Base-by-base conservation (phyloP, 2,797 vertebrate species). In the Merluccius polli region DNA sequence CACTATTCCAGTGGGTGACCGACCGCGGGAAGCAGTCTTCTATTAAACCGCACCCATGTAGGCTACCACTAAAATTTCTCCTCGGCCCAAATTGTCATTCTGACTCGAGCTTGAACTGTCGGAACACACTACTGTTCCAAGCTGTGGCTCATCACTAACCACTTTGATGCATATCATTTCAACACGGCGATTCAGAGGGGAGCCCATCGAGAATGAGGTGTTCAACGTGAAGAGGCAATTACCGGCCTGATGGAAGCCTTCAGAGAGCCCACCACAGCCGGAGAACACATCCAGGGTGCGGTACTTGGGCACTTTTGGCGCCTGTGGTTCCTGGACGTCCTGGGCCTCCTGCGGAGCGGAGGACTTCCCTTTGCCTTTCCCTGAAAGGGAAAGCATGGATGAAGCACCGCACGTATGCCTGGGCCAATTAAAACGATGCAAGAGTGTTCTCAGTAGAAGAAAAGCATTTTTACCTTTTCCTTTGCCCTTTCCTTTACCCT, bases 171-270 rank as follows among this genome's bases (percentile, higher is more conserved):
- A 36, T 10, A 36, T 36, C 4, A 36, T 36, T 36, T 36, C 9
- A 36, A 36, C 35, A 36, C 35, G 2, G 32, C 32, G 36, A 9
- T 36, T 36, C 36, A 21, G 44, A 48, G 44, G 44, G 21, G 44
- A 21, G 44, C 44, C 44, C 3, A 48, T 48, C n/a, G 7, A 7
- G 52, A 59, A 21, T 6, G 7, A n/a, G 4, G 24, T 27, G 59
- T 12, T 10, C 3, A 65, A 3, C 59, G 27, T 27, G 59, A 65
- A 72, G 6, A n/a, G 52, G 71, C 1, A 78, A 78, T 87, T 78
- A 95, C 98, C 97, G 79, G 98, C 97, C 92, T 99, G 98, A 85
- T 99, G 98, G 91, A 99, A 98, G 0, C 97, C 98, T 86, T 99
- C 97, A 0, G 98, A 98, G 15, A 99, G 83, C 0, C 98, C 98